Conservation (phyloP, 2,888 invertebrate genomes). For the Heliconius ethilla region DNA sequence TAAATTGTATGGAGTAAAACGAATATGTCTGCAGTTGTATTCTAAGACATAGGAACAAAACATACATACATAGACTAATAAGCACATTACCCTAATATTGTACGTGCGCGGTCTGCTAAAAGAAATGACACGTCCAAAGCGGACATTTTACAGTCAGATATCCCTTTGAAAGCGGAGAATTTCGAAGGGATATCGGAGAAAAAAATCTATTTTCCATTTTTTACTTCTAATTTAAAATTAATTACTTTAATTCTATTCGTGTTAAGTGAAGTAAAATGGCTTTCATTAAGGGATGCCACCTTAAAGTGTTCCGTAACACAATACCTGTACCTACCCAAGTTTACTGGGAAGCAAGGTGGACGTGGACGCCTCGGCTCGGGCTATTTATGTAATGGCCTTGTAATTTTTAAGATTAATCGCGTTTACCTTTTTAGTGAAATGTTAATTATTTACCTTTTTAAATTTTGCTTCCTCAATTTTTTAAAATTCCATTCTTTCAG, state of each 20-base stretch:
- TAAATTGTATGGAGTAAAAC: no score
- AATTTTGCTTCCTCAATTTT: not conserved
- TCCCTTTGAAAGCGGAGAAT: no score
- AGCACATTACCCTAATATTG: no score
- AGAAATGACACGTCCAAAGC: no score
- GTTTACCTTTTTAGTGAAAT: slow-evolving; percentile 4
- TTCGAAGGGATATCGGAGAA: no score
- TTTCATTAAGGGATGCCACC: not conserved
- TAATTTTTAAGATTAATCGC: slow-evolving; percentile 10
- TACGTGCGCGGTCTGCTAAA: no score
- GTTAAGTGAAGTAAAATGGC: slow-evolving; percentile 8
- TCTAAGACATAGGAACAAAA: no score
- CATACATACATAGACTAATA: no score
- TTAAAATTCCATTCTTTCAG: not conserved
- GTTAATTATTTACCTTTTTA: not conserved
- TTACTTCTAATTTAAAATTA: not conserved
- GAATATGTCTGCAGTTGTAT: no score
- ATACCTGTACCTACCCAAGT: not conserved
- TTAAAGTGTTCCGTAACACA: slow-evolving; percentile 6
- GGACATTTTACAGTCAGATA: no score
- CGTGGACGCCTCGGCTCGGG: not conserved
- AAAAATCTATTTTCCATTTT: not conserved
- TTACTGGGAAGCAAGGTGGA: not conserved
- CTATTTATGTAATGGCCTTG: slow-evolving; percentile 19
- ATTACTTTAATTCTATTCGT: slow-evolving; percentile 8